Conservation (phyloP, 2,888 invertebrate species). For the Paralinhomoeus sp. region DNA sequence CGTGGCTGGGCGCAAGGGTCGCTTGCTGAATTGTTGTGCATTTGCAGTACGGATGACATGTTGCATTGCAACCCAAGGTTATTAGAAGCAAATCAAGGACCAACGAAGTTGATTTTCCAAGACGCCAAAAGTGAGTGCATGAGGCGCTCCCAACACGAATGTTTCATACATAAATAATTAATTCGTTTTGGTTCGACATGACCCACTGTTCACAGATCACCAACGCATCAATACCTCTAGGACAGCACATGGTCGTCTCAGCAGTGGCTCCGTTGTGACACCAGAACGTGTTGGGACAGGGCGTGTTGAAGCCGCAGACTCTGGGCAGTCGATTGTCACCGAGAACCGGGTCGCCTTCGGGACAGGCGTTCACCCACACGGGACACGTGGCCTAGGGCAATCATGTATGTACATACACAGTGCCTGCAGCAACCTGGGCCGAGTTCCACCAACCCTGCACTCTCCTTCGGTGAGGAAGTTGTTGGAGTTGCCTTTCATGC, state of each 20-base stretch:
- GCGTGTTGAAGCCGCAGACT: neutral
- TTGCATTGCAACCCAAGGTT: too few relatives aligned
- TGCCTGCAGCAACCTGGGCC: too few relatives aligned
- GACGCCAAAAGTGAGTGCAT: too few relatives aligned
- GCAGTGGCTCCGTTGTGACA: constrained; percentile 6
- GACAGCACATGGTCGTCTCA: constrained; percentile 7
- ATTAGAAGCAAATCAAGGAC: too few relatives aligned
- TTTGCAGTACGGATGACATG: too few relatives aligned
- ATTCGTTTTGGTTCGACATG: neutral
- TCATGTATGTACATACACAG: too few relatives aligned
- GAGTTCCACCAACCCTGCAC: constrained; percentile 1
- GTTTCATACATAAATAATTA: neutral
- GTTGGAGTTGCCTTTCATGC: constrained; percentile 8
- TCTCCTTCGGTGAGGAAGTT: constrained; percentile 7
- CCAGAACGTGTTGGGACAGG: constrained; percentile 6
- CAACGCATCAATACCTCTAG: constrained; percentile 1
- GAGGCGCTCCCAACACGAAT: neutral
- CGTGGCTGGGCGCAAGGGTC: constrained; percentile 3
- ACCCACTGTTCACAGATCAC: too few relatives aligned
- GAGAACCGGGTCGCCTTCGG: neutral
- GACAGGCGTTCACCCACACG: constrained; percentile 3
- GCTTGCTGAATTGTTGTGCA: constrained; percentile 1
- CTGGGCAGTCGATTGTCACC: neutral
- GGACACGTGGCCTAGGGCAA: neutral
- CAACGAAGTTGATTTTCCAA: too few relatives aligned